Percentiles rank a stretch among this genome's conserved stretches.
These are phyloP conservation scores for Melipona quadrifasciata DNA, from an alignment of 1,140 invertebrate species.

Conservation along the genomic window DNA sequence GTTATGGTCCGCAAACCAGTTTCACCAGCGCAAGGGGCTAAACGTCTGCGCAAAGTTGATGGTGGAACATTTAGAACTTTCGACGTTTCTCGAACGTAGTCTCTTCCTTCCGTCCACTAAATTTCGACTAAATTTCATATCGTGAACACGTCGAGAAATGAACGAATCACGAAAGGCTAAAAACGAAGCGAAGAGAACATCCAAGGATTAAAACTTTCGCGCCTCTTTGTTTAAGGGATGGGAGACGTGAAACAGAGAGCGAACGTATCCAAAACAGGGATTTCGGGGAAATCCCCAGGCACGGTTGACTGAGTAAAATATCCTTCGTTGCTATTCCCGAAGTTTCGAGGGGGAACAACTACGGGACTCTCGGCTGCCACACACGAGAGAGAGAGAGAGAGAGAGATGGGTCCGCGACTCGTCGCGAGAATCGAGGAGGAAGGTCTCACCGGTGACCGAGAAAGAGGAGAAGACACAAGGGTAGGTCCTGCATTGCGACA, in stretches of 20 bases:
- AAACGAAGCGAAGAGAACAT: not conserved
- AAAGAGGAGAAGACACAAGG: slow-evolving; percentile 45
- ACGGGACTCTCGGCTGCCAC: not conserved
- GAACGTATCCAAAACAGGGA: slow-evolving; percentile 79
- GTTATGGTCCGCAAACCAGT: too few species aligned
- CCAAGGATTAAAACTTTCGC: not conserved
- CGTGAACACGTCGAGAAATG: too few species aligned
- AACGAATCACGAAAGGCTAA: too few species aligned
- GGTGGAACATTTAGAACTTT: too few species aligned
- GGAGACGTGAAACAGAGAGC: slow-evolving; percentile 9
- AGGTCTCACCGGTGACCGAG: slow-evolving; percentile 17
- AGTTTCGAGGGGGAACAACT: slow-evolving; percentile 62
- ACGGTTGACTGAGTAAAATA: slow-evolving; percentile 77
- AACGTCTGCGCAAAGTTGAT: too few species aligned
- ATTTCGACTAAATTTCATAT: too few species aligned
- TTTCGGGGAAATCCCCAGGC: slow-evolving; percentile 74
- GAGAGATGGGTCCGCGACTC: slow-evolving; percentile 10
- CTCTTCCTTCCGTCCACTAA: too few species aligned
- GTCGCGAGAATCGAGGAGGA: slow-evolving; percentile 23
- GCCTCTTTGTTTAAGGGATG: too few species aligned
- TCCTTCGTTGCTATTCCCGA: slow-evolving; percentile 76
- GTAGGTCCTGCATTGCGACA: slow-evolving; percentile 81
- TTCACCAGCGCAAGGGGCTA: too few species aligned
- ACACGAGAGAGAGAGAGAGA: not conserved
- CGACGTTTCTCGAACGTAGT: too few species aligned